Evolutionary conservation across 2,797 vertebrate genomes (phyloP), one percentile per base, ranked within the genome.

Genomic region (Gymnodraco acuticeps): DNA sequence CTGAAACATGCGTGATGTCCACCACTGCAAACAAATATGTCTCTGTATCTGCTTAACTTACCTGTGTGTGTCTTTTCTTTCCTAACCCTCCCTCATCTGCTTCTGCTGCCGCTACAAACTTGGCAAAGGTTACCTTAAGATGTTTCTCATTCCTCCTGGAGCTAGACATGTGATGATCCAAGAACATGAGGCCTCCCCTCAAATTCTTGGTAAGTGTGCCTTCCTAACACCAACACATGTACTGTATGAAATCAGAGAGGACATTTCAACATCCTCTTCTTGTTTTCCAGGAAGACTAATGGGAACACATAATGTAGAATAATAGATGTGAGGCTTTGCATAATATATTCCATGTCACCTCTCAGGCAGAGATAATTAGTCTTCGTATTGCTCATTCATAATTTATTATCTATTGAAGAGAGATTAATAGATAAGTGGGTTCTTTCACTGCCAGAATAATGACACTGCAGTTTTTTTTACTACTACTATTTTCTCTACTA

Each of bases 41-140:
- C 70, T 80, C 33, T 62, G 27, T 38, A 73, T 82, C 72, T 72
- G 67, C 82, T 38, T 70, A 87, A 89, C 95, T 96, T 94, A 97
- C 93, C 65, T 87, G 4, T 89, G 66, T 79, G 75, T 93, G 92
- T 96, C 54, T 97, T 19, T 89, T 95, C 95, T 96, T 94, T 95
- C 92, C 93, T 93, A 90, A 91, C 78, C 81, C 70, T n/a, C 63
- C 70, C n/a, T 11, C 54, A 16, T 17, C 79, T 47, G 9, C 67
- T 20, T 19, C 77, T 47, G 13, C 67, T 68, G 31, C 43, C 54
- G 70, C 81, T 75, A 27, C 75, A 87, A 94, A 92, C 83, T 94
- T 94, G 93, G 92, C 93, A 95, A 96, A 99, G 98, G 97, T 91
- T 98, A 96, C 96, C 96, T 99, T 94, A 99, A 99, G 98, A 99